Conservation (phyloP, 1,140 invertebrate species). For the roundworm (Caenorhabditis elegans) region WBcel235 BX284605.5:12698001-12698500, state of each 20-base stretch:
- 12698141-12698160: slow-evolving; percentile 98
- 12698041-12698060: neutral
- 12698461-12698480: slow-evolving; percentile 88
- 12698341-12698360: slow-evolving; percentile 74
- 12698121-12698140: slow-evolving; percentile 99
- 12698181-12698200: slow-evolving; percentile 96
- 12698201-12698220: slow-evolving; percentile 87
- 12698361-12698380: slow-evolving; percentile 84
- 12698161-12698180: slow-evolving; percentile 92
- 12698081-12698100: slow-evolving; percentile 89
- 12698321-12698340: slow-evolving; percentile 82
- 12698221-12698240: slow-evolving; percentile 90
- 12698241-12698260: slow-evolving; percentile 91
- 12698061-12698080: slow-evolving; percentile 80
- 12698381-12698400: slow-evolving; percentile 89
- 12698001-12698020: slow-evolving; percentile 76
- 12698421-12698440: slow-evolving; percentile 78
- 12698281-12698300: slow-evolving; percentile 78
- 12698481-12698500: slow-evolving; percentile 80
- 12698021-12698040: slow-evolving; percentile 21
- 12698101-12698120: slow-evolving; percentile 97
- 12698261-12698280: slow-evolving; percentile 67
- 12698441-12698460: slow-evolving; percentile 93
- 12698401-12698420: slow-evolving; percentile 92
- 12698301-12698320: slow-evolving; percentile 90